Base-by-base conservation (phyloP, 2,797 vertebrate genomes). In the Austrolebias charrua region DNA sequence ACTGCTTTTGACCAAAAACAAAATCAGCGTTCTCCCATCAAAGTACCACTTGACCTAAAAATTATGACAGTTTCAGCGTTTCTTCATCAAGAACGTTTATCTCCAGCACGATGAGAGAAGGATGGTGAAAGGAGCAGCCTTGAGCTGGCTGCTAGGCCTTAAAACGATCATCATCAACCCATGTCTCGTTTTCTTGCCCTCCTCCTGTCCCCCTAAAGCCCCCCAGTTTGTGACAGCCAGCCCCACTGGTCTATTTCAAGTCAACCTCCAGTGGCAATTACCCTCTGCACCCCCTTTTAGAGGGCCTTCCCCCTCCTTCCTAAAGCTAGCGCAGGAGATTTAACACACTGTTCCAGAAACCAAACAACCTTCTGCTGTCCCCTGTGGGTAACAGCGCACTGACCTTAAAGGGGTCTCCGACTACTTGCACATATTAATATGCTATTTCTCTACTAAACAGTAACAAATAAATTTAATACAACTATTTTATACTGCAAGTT, bases 211-310 rank as follows among this genome's bases (percentile, higher is more conserved):
- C 60, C 70, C 64, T 43, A 51, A 63, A 60, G 64, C 5, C 58
- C 71, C 60, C 3, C 31, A 72, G 10, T 38, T 56, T 55, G 67
- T 45, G 74, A 71, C 80, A 50, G 76, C 60, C 68, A 73, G 68
- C 65, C 60, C 44, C 48, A 49, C 71, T 50, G 0, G 46, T 86
- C 86, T 88, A 89, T 89, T 89, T 90, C 55, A 12, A 80, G 80
- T 80, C 63, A 53, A 76, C 78, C 76, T 76, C 43, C 59, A 31
- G 64, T 64, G 53, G 44, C 55, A 79, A 76, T 67, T 68, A 73
- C 65, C 66, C 66, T 69, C 47, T 79, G 76, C 68, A 78, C 75
- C 78, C 79, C 80, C 73, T 69, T 9, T 69, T 53, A 62, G 29
- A 64, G 66, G 60, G 24, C 77, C 63, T 13, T 12, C 70, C 54